A percentile compares a stretch with the other conserved stretches of the same genome.
phyloP scores from a whole-genome alignment of 2,888 invertebrate genomes.

The Drosophila prostipennis region DNA sequence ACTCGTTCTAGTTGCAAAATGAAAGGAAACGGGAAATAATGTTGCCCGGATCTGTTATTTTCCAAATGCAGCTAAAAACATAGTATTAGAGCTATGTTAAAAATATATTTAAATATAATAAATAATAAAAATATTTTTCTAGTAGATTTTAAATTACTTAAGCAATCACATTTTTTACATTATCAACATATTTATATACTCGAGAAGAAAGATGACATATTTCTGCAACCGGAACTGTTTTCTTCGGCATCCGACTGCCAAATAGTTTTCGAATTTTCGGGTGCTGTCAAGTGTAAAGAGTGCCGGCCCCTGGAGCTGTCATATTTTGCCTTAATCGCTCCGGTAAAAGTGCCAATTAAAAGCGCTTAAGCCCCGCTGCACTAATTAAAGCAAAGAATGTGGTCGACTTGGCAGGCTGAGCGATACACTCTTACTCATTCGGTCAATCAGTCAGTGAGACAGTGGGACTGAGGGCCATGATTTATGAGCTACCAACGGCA shows the following conservation, averaged over 20 bases:
- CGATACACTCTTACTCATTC: constrained; percentile 36
- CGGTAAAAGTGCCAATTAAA: constrained; percentile 75
- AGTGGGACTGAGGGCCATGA: constrained; percentile 50
- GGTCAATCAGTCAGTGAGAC: constrained; percentile 44
- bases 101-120: too few relatives aligned
- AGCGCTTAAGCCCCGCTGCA: constrained; percentile 53
- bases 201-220: neutral
- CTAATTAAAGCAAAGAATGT: constrained; percentile 67
- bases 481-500: constrained; percentile 60
- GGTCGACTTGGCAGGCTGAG: constrained; percentile 12
- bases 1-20: neutral
- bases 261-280: constrained; percentile 3
- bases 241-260: neutral
- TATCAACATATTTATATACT: too few relatives aligned
- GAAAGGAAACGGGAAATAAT: constrained; percentile 4
- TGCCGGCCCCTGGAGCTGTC: constrained; percentile 50
- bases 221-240: constrained; percentile 1
- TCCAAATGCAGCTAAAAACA: neutral
- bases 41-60: neutral
- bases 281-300: neutral
- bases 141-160: too few relatives aligned
- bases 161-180: too few relatives aligned
- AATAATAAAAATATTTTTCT: too few relatives aligned
- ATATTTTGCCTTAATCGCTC: constrained; percentile 65
- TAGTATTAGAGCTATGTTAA: too few relatives aligned